phyloP scores from a whole-genome alignment of 2,888 invertebrate genomes.

The Dione juno region DNA sequence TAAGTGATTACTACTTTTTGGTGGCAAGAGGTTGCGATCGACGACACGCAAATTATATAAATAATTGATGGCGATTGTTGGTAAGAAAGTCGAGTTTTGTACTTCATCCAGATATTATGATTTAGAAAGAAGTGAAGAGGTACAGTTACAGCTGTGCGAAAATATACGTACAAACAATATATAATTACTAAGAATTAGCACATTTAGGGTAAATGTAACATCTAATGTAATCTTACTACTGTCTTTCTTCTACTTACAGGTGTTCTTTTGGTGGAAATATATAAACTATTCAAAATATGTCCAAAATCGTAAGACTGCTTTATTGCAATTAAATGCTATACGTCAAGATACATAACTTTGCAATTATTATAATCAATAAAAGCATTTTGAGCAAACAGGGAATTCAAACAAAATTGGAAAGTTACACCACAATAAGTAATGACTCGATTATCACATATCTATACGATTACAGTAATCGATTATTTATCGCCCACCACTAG shows the following conservation, averaged over 20 bases:
- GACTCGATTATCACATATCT: conserved; percentile 19
- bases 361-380: not conserved
- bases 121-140: too few species aligned
- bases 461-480: conserved; percentile 19
- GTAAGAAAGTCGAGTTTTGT: conserved; percentile 1
- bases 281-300: not conserved
- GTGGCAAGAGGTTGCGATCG: conserved; percentile 32
- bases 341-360: not conserved
- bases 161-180: not conserved
- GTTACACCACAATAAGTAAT: conserved; percentile 14
- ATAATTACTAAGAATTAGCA: too few species aligned
- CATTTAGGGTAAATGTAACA: not conserved
- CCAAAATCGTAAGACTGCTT: not conserved
- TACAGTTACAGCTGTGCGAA: not conserved
- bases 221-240: too few species aligned
- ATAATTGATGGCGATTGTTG: conserved; percentile 16
- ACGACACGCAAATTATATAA: conserved; percentile 29
- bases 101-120: not conserved
- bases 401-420: conserved; percentile 9
- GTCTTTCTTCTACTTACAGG: too few species aligned
- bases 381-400: not conserved
- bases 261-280: too few species aligned
- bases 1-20: conserved; percentile 28
- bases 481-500: conserved; percentile 11
- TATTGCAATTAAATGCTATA: not conserved